These are phyloP conservation scores for Agonopterix heracliana DNA, from an alignment of 2,888 invertebrate species.

Conservation along the genomic window DNA sequence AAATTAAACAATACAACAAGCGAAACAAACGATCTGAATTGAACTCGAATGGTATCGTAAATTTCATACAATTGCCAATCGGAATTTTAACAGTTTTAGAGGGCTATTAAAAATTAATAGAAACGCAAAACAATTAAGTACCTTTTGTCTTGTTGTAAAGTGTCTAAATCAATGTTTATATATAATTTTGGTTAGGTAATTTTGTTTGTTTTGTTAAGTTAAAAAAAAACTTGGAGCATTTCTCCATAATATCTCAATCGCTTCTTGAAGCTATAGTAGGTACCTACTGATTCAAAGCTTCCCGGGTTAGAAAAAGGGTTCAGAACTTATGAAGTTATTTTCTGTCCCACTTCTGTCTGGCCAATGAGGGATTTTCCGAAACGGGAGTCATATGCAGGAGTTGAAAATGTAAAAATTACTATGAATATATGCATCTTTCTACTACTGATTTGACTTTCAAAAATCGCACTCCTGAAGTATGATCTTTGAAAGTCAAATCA, in stretches of 20 bases:
- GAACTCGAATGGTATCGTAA: background rate
- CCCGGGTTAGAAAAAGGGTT: no score
- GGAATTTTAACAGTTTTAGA: slow-evolving; percentile 1
- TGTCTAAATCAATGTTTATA: no score
- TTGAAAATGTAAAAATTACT: no score
- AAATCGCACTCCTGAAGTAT: no score
- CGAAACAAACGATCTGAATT: background rate
- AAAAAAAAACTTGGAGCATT: no score
- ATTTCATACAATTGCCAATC: background rate
- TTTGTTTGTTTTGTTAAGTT: no score
- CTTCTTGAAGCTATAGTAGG: background rate
- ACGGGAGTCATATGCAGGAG: background rate
- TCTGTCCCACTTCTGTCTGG: background rate
- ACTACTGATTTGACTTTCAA: no score
- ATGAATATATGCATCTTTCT: no score
- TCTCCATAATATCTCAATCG: no score
- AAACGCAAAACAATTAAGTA: background rate
- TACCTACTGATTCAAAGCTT: background rate
- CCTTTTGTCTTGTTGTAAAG: background rate
- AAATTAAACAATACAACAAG: background rate
- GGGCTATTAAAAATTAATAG: slow-evolving; percentile 3
- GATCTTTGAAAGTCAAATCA: no score
- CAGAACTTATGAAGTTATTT: no score
- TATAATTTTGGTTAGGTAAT: no score
- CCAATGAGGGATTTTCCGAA: background rate